These are phyloP conservation scores for Griposia aprilina DNA, from an alignment of 2,888 invertebrate species.

Conservation along the genomic window DNA sequence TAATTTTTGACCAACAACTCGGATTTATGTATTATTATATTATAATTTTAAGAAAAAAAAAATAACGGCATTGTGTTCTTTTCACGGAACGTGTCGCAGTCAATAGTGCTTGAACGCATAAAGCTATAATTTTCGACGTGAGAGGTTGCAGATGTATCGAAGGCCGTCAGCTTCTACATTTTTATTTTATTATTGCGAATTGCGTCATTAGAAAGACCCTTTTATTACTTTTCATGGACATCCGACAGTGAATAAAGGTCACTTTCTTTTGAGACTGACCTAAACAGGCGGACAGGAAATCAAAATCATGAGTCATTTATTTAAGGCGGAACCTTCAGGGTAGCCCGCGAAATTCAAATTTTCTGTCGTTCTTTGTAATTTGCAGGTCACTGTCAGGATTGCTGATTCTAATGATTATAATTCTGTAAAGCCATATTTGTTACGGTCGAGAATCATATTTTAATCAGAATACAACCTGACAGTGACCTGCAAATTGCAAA, in stretches of 20 bases:
- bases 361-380: too few relatives aligned
- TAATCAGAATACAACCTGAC: too few relatives aligned
- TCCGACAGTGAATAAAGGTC: background rate
- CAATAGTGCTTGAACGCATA: background rate
- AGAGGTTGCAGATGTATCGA: constrained; percentile 51
- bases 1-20: background rate
- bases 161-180: constrained; percentile 24
- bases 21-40: background rate
- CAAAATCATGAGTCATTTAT: too few relatives aligned
- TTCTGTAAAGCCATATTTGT: too few relatives aligned
- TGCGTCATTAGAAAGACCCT: background rate
- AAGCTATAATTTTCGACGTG: constrained; percentile 51
- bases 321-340: too few relatives aligned
- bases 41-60: constrained; percentile 1
- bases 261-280: background rate
- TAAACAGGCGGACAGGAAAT: background rate
- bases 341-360: too few relatives aligned
- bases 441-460: too few relatives aligned
- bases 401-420: too few relatives aligned
- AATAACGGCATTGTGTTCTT: background rate
- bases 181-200: constrained; percentile 26
- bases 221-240: constrained; percentile 13
- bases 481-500: too few relatives aligned
- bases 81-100: constrained; percentile 10
- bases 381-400: too few relatives aligned